Base-by-base conservation (phyloP, 2,113 vertebrate species). In the Perccottus glenii region DNA sequence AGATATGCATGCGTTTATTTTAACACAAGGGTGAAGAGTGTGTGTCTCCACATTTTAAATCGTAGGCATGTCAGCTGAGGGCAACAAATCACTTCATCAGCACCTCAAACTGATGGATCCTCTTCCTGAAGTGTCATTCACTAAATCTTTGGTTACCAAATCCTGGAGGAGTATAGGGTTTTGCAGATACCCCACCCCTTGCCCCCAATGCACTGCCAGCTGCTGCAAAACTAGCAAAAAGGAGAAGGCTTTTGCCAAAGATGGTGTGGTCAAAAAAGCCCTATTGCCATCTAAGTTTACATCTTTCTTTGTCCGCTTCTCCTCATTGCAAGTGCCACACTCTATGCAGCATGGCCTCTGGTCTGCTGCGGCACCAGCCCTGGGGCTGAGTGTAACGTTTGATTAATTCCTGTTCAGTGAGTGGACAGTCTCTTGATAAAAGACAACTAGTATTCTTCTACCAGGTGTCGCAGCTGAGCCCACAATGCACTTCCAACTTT, bases 1-100 rank as follows among this genome's bases (percentile, higher is more conserved):
- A 87, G 82, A 73, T 73, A 70, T 67, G 84, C 79, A 85, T 89
- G 87, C 78, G 19, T 87, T 81, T 84, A 70, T 87, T 88, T 87
- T 75, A 49, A 60, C 12, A 59, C 36, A 64, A 57, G 76, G 5
- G 77, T 67, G 71, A 27, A 2, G 70, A 40, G 73, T 64, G 73
- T 6, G 78, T 64, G 36, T 50, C 61, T 59, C 50, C 67, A 69
- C 19, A 52, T 58, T 59, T 67, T 78, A 50, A 43, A 58, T 57
- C n/a, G 60, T 68, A 45, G 56, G 64, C 32, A 60, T 19, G 48
- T 69, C 33, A 67, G 67, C 51, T 64, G 68, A 62, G 73, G 79
- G 79, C 79, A 73, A 62, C 74, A 63, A 73, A 81, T 83, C 83
- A 84, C 75, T 85, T 81, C 79, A 68, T 67, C 55, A 68, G 66